These are phyloP conservation scores for Tetragonula clypearis DNA, from an alignment of 1,140 invertebrate genomes.

Conservation along the genomic window DNA sequence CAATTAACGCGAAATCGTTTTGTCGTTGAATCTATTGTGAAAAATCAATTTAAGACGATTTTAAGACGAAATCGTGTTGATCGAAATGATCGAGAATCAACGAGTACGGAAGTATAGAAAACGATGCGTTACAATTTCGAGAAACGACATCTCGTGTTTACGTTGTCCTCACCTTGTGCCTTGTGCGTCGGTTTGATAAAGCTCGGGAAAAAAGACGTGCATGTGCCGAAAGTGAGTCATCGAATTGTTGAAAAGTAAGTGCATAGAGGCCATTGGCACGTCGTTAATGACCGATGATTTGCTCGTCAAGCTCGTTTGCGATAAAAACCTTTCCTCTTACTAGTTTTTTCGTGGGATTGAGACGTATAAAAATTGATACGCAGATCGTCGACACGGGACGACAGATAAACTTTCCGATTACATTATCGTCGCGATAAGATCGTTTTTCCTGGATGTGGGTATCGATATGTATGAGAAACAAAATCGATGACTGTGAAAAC, in stretches of 20 bases:
- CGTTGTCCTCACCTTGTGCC: not conserved
- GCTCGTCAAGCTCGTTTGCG: conserved; percentile 23
- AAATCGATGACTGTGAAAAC: not conserved
- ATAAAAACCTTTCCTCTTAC: not conserved
- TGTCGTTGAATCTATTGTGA: not conserved
- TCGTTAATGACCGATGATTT: conserved; percentile 42
- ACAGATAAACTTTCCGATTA: conserved; percentile 10
- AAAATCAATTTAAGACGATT: not conserved
- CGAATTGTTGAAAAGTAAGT: conserved; percentile 61
- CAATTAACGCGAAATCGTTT: not conserved
- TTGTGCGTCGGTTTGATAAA: conserved; percentile 50
- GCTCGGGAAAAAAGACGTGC: conserved; percentile 22
- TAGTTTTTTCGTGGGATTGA: not conserved
- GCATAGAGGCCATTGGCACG: conserved; percentile 63
- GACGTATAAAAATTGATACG: conserved; percentile 28
- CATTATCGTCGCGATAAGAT: conserved; percentile 11
- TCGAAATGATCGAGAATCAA: not conserved
- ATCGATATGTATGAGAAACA: not conserved
- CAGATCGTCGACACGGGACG: not conserved
- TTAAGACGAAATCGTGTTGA: not conserved
- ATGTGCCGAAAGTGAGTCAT: conserved; percentile 70
- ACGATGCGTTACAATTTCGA: conserved; percentile 34
- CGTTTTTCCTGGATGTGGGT: conserved; percentile 3
- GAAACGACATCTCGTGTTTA: conserved; percentile 28
- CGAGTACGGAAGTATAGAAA: conserved; percentile 24